Conservation (phyloP, 2,888 invertebrate genomes). For the Cotesia congregata region DNA sequence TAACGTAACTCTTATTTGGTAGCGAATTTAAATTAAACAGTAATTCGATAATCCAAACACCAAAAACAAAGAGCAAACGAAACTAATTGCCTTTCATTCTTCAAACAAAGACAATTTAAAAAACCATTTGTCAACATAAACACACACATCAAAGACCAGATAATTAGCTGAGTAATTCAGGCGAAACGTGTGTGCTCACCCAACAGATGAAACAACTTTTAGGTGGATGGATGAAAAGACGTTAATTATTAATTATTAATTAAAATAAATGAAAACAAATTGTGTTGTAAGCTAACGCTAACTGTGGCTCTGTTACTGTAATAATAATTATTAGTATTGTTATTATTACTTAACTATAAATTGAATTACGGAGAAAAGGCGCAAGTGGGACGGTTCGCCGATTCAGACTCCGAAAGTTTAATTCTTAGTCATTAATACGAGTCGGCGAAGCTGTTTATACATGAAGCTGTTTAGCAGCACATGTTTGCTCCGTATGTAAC, state of each 20-base stretch:
- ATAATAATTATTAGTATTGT: neutral
- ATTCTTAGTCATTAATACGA: slow-evolving; percentile 25
- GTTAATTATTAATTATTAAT: too few species aligned
- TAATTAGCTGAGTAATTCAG: neutral
- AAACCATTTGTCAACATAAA: neutral
- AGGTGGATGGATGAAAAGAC: too few species aligned
- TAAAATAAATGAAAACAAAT: too few species aligned
- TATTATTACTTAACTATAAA: slow-evolving; percentile 15
- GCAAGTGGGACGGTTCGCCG: slow-evolving; percentile 17
- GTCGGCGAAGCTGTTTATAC: slow-evolving; percentile 28
- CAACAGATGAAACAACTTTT: too few species aligned
- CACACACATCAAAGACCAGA: neutral
- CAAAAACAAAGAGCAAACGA: neutral
- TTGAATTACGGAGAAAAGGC: slow-evolving; percentile 7
- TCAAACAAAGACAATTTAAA: neutral
- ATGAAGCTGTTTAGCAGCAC: slow-evolving; percentile 30
- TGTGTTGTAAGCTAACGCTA: neutral
- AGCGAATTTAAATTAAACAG: neutral
- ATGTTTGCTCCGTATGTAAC: slow-evolving; percentile 19
- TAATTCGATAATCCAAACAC: neutral
- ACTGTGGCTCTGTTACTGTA: neutral
- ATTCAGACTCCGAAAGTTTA: slow-evolving; percentile 18
- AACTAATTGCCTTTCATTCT: neutral
- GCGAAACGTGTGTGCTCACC: neutral
- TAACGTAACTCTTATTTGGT: neutral